Evolutionary conservation across 2,888 invertebrate species (phyloP).

Genomic region (Apamea crenata): DNA sequence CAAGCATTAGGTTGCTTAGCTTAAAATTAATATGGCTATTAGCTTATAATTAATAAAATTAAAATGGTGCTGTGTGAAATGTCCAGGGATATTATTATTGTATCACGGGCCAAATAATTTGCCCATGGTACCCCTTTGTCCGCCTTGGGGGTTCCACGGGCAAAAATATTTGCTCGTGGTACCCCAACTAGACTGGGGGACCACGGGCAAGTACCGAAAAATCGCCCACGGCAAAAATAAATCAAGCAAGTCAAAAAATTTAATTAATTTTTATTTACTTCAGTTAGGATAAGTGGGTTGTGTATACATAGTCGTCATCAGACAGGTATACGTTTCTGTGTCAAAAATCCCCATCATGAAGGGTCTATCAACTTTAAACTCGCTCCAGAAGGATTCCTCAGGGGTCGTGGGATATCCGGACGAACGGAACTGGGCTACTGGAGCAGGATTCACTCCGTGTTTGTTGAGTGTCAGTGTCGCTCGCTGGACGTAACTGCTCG

Average conservation of each 20-base stretch:
- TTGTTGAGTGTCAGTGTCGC: constrained; percentile 53
- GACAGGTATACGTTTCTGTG: constrained; percentile 30
- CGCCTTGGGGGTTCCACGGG: too few species aligned
- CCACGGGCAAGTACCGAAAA: too few species aligned
- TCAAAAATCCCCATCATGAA: constrained; percentile 52
- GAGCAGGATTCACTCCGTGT: constrained; percentile 41
- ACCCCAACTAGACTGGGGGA: too few species aligned
- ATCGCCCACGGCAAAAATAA: background rate
- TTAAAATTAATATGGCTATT: too few species aligned
- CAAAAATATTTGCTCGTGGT: too few species aligned
- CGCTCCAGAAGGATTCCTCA: constrained; percentile 43
- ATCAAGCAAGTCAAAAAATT: background rate
- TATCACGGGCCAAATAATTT: too few species aligned
- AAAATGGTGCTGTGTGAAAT: too few species aligned
- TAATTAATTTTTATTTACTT: background rate
- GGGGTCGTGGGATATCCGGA: background rate
- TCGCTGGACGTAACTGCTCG: constrained; percentile 58
- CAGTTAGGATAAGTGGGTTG: constrained; percentile 50
- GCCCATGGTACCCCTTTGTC: too few species aligned
- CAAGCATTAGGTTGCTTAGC: too few species aligned
- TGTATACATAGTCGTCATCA: constrained; percentile 36
- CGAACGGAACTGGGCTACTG: background rate
- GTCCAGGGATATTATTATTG: too few species aligned
- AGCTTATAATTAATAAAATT: too few species aligned
- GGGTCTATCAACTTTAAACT: constrained; percentile 52